Evolutionary conservation across 2,113 vertebrate genomes (phyloP).

Genomic region (Cricetomys ansorgei): DNA sequence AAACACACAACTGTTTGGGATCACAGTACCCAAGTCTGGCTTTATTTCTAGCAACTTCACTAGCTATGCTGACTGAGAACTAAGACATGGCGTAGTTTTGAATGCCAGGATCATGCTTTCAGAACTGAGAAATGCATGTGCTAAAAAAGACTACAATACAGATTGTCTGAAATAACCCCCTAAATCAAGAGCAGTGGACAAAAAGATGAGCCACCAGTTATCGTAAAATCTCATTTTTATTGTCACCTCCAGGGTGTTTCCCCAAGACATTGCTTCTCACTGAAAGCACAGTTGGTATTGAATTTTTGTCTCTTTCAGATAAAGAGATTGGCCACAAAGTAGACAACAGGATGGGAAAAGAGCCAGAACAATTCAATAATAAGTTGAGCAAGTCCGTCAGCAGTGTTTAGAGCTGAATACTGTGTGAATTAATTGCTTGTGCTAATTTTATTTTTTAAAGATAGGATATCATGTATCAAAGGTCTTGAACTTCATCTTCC

Average conservation of each 20-base stretch:
- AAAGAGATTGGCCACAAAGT: neutral
- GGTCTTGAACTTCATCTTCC: neutral
- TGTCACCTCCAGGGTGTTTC: neutral
- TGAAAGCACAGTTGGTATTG: neutral
- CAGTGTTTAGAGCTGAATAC: neutral
- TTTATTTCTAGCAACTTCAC: neutral
- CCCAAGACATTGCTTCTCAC: neutral
- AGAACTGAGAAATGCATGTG: neutral
- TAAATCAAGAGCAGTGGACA: neutral
- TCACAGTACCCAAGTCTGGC: neutral
- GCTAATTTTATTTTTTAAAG: neutral
- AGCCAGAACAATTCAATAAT: neutral
- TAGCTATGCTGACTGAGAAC: neutral
- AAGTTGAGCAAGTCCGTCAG: neutral
- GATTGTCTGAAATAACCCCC: neutral
- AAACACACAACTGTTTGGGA: neutral
- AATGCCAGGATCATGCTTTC: neutral
- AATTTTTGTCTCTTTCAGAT: neutral
- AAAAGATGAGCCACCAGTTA: neutral
- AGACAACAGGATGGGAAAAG: neutral
- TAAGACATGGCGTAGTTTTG: neutral
- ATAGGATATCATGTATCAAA: neutral
- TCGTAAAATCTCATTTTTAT: conserved; percentile 19
- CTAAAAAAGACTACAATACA: neutral
- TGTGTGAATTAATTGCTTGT: no score